phyloP scores from a whole-genome alignment of 2,113 vertebrate genomes.

The Pheucticus melanocephalus region DNA sequence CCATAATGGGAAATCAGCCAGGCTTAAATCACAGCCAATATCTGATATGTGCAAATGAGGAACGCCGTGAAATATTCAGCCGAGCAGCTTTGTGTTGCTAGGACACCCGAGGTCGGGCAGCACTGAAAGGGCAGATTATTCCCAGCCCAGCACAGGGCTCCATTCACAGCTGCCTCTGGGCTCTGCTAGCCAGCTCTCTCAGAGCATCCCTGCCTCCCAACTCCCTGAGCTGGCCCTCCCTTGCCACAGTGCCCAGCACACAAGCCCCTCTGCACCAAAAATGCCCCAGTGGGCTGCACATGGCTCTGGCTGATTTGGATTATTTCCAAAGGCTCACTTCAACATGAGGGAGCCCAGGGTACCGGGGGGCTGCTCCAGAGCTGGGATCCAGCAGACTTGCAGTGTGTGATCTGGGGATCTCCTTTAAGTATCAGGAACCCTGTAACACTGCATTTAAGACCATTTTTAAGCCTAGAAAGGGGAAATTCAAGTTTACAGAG shows the following conservation, averaged over 20 bases:
- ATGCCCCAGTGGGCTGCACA: accelerated
- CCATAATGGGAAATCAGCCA: conserved; percentile 45
- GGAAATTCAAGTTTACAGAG: neutral
- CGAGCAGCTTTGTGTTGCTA: conserved; percentile 68
- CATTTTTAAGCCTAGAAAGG: neutral
- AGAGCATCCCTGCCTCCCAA: neutral
- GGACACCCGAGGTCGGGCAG: conserved; percentile 73
- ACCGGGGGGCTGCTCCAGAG: accelerated
- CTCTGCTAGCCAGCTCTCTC: neutral
- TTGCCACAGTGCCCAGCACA: accelerated
- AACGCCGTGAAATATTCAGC: conserved; percentile 36
- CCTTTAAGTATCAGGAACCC: neutral
- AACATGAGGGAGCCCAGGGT: neutral
- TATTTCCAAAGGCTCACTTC: neutral
- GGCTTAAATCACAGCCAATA: conserved; percentile 40
- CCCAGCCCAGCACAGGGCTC: conserved; percentile 41
- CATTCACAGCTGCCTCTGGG: neutral
- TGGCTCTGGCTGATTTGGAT: neutral
- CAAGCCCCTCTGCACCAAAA: neutral
- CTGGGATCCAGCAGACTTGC: neutral
- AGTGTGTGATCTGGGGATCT: neutral
- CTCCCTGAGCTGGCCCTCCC: neutral
- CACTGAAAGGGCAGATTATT: conserved; percentile 65
- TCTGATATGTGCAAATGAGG: conserved; percentile 62
- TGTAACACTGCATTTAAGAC: neutral